phyloP scores from a whole-genome alignment of 2,888 invertebrate species.

The Caenorhabditis sp. region DNA sequence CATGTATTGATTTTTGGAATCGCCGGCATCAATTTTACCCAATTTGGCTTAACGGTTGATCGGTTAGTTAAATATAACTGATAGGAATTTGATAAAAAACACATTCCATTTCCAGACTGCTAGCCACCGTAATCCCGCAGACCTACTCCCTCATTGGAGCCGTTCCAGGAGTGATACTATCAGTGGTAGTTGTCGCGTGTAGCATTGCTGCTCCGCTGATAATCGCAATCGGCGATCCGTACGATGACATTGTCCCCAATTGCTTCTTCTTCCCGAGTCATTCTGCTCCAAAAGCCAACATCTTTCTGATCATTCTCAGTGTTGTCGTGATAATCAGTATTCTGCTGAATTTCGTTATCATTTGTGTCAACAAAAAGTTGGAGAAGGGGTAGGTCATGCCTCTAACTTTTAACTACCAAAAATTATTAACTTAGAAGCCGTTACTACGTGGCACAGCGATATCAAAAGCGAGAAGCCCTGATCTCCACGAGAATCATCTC shows the following conservation, averaged over 20 bases:
- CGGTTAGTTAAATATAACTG: constrained; percentile 16
- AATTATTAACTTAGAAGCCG: constrained; percentile 27
- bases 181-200: constrained; percentile 39
- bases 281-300: constrained; percentile 47
- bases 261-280: constrained; percentile 58
- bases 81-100: too few relatives aligned
- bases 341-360: constrained; percentile 50
- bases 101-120: neutral
- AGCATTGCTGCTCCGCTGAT: constrained; percentile 49
- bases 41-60: constrained; percentile 50
- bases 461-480: constrained; percentile 57
- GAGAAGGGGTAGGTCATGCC: constrained; percentile 28
- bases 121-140: constrained; percentile 27
- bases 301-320: constrained; percentile 39
- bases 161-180: constrained; percentile 37
- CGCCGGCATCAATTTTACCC: constrained; percentile 55
- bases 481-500: constrained; percentile 52
- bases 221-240: constrained; percentile 52
- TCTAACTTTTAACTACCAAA: too few relatives aligned
- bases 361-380: constrained; percentile 52
- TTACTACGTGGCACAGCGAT: constrained; percentile 46
- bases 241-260: constrained; percentile 56
- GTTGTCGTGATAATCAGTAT: constrained; percentile 43
- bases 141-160: constrained; percentile 33
- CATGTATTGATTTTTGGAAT: constrained; percentile 51